Evolutionary conservation across 2,113 vertebrate species (phyloP).

Genomic region (Anoplopoma fimbria): DNA sequence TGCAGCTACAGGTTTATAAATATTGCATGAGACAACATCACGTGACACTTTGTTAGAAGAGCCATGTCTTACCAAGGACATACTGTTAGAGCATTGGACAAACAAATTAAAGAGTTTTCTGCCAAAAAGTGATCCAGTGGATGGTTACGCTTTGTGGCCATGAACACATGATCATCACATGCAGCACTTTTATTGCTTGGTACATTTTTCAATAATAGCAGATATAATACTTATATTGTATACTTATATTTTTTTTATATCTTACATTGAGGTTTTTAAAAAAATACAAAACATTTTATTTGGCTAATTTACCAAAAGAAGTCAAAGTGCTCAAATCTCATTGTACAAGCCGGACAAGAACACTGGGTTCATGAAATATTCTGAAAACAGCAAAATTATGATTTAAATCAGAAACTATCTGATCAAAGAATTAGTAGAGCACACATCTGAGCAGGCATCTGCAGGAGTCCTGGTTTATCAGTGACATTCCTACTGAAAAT

Average conservation of each 20-base stretch:
- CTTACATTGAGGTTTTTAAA: neutral
- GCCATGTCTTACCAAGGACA: slow-evolving; percentile 5
- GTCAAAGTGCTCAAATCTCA: neutral
- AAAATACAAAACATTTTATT: too few relatives aligned
- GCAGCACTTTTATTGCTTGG: neutral
- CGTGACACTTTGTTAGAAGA: neutral
- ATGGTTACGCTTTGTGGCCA: neutral
- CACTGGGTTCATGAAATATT: neutral
- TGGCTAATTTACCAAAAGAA: neutral
- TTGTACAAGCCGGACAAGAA: neutral
- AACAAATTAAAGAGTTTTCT: neutral
- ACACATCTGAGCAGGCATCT: neutral
- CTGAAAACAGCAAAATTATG: neutral
- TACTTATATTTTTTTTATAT: neutral
- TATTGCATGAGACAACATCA: neutral
- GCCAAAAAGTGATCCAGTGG: neutral
- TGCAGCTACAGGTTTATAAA: neutral
- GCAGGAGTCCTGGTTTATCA: neutral
- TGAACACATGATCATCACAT: neutral
- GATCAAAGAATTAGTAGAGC: neutral
- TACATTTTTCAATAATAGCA: neutral
- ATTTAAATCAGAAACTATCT: neutral
- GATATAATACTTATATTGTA: neutral
- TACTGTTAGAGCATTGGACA: neutral
- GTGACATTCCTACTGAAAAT: neutral